Conservation (phyloP, 2,888 invertebrate species). For the Beris chalybata region DNA sequence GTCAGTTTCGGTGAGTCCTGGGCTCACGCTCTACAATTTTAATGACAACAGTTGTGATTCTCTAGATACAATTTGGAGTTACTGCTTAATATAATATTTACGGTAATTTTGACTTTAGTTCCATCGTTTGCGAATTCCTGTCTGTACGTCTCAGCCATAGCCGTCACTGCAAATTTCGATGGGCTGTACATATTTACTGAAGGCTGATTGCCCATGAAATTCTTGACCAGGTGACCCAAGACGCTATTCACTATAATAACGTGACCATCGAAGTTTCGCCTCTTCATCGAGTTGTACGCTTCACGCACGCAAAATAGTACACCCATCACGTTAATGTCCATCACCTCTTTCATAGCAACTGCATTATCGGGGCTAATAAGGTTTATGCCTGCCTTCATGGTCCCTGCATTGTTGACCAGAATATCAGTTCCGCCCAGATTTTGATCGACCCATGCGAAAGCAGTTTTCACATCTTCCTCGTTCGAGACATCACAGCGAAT, state of each 20-base stretch:
- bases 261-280: no score
- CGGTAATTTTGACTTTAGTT: slow-evolving; percentile 12
- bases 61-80: no score
- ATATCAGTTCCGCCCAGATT: slow-evolving; percentile 6
- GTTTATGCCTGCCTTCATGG: slow-evolving; percentile 27
- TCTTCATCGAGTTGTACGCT: slow-evolving; percentile 45
- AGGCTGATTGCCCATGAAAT: slow-evolving; percentile 14
- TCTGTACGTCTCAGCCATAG: slow-evolving; percentile 40
- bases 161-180: slow-evolving; percentile 47
- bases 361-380: slow-evolving; percentile 42
- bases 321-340: slow-evolving; percentile 57
- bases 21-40: no score
- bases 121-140: no score
- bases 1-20: no score
- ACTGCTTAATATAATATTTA: neutral
- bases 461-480: slow-evolving; percentile 60
- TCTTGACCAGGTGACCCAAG: slow-evolving; percentile 46
- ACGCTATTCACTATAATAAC: slow-evolving; percentile 43
- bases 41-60: no score
- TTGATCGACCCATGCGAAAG: slow-evolving; percentile 60
- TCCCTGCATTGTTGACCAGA: slow-evolving; percentile 40
- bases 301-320: slow-evolving; percentile 55
- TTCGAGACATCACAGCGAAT: slow-evolving; percentile 57
- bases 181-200: slow-evolving; percentile 46
- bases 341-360: slow-evolving; percentile 44